Evolutionary conservation across 2,888 invertebrate species (phyloP), one percentile per base, ranked within the genome.

Genomic region (Spodoptera picta): DNA sequence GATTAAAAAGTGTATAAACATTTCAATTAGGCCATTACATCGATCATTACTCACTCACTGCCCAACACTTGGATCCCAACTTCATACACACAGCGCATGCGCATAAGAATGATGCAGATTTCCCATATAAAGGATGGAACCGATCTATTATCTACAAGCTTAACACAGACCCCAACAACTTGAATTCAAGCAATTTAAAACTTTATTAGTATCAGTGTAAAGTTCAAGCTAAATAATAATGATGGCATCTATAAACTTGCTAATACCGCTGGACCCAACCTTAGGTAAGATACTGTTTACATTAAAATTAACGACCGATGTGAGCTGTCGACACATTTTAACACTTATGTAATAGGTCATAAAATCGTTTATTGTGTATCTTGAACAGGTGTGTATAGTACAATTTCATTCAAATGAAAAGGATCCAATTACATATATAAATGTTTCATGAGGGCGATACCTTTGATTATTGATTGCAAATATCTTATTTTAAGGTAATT

Each of bases 91-190:
- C 65, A 61, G 54, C 69, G 50, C 55, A 70, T 74, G 65, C 76
- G 84, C 84, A 84, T 85, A 79, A 81, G 83, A 87, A 88, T 85
- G 82, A 88, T 87, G 87, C 84, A 83, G 88, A 87, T 85, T 88
- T 86, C 77, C 89, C 89, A 80, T 89, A 83, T 88, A 88, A 77
- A 88, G 88, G 81, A 86, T 82, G 82, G 73, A 85, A 83, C 83
- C 75, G 69, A 85, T 79, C 83, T 81, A 77, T 72, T 67, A 67
- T 60, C 63, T 45, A 79, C 80, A 71, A 81, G 64, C 51, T 63
- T 75, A 71, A 4, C 12, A 11, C 5, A 0, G 36, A 57, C 14
- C 6, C 4, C 7, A 41, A n/a, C 4, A 64, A 69, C 51, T 6
- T 0, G 7, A 14, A 31, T 3, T 1, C 19, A 64, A 4, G n/a